phyloP scores from a whole-genome alignment of 2,888 invertebrate genomes.

The Apamea monoglypha region DNA sequence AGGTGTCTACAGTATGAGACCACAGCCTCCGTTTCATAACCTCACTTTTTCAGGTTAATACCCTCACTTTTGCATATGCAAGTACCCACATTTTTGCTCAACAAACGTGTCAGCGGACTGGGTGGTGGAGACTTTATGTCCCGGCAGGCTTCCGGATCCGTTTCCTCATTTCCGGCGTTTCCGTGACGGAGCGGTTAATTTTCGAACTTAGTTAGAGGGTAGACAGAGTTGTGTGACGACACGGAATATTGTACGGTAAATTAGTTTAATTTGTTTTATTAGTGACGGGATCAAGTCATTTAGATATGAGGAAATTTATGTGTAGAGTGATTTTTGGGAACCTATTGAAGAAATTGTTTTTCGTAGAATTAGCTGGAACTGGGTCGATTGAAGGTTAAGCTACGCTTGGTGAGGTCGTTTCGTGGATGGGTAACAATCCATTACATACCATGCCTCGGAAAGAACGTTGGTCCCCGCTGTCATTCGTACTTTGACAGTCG shows the following conservation, averaged over 20 bases:
- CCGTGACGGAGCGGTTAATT: conserved; percentile 65
- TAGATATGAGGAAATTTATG: neutral
- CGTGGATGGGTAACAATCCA: neutral
- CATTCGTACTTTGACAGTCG: neutral
- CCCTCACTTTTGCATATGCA: conserved; percentile 11
- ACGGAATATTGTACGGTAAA: conserved; percentile 28
- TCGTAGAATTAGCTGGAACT: neutral
- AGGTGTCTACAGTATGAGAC: neutral
- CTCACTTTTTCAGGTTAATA: neutral
- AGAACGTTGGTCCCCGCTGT: neutral
- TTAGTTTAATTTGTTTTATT: conserved; percentile 39
- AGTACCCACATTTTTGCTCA: conserved; percentile 39
- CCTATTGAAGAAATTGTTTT: neutral
- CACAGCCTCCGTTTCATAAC: too few species aligned
- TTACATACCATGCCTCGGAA: neutral
- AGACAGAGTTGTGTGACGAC: conserved; percentile 23
- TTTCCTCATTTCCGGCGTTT: conserved; percentile 63
- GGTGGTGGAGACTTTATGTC: conserved; percentile 30
- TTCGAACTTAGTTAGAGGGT: conserved; percentile 47
- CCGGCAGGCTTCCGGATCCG: conserved; percentile 66
- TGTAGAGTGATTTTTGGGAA: neutral
- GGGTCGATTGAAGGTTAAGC: neutral
- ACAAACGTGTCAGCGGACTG: conserved; percentile 20
- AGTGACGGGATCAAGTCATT: neutral
- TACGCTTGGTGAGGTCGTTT: neutral